phyloP scores from a whole-genome alignment of 1,140 invertebrate genomes.

The Drosophila mauritiana region DNA sequence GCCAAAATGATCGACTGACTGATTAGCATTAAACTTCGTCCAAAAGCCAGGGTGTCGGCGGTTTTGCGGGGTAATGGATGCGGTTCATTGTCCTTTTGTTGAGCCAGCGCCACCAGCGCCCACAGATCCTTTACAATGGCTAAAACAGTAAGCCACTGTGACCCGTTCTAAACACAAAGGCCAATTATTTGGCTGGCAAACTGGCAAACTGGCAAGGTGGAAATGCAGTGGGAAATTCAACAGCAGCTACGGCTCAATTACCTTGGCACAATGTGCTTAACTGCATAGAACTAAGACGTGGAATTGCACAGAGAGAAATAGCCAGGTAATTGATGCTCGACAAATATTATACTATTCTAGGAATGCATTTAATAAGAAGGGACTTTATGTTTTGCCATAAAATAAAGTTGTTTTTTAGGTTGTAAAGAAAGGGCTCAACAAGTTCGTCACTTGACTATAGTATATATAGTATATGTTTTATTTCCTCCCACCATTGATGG shows the following conservation, averaged over 20 bases:
- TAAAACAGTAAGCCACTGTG: neutral
- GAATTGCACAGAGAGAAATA: slow-evolving; percentile 1
- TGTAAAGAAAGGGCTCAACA: slow-evolving; percentile 4
- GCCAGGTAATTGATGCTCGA: neutral
- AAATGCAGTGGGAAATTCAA: slow-evolving; percentile 44
- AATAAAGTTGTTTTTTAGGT: no score
- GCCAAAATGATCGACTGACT: slow-evolving; percentile 5
- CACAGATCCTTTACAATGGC: slow-evolving; percentile 20
- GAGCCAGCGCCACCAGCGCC: neutral
- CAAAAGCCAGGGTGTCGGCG: neutral
- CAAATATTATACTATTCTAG: neutral
- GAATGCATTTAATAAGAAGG: neutral
- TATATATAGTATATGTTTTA: slow-evolving; percentile 3
- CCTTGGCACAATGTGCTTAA: slow-evolving; percentile 34
- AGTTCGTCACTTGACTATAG: neutral
- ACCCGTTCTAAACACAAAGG: slow-evolving; percentile 23
- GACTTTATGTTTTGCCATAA: neutral
- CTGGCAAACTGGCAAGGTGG: slow-evolving; percentile 22
- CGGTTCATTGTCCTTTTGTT: slow-evolving; percentile 49
- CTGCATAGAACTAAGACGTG: slow-evolving; percentile 24
- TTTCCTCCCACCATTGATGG: slow-evolving; percentile 3
- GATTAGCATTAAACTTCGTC: slow-evolving; percentile 13
- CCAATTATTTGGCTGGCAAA: slow-evolving; percentile 33
- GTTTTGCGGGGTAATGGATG: neutral
- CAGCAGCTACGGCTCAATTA: slow-evolving; percentile 39